Evolutionary conservation across 2,113 vertebrate genomes (phyloP), one percentile per base, ranked within the genome.

Genomic region (Passer montanus): DNA sequence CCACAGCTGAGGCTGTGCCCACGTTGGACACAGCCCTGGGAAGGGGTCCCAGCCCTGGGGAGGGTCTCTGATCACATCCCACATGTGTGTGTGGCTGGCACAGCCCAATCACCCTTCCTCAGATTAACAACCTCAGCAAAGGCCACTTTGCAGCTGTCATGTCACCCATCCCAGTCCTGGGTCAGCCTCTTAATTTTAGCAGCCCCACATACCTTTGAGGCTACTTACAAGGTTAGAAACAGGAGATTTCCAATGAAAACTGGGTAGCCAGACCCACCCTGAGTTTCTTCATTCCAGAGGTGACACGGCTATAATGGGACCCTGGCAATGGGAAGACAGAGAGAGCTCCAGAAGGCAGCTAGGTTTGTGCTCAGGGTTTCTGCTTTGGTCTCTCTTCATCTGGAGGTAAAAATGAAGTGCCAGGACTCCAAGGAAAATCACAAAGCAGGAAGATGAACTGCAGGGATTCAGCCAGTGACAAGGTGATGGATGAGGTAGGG

Each of bases 181-280:
- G 68, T 75, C 88, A 78, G 56, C 41, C 73, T 66, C 24, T 33
- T 95, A 96, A 95, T 95, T 96, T 94, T 96, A 96, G 93, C 85
- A 89, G 87, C 53, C 62, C 53, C 75, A 78, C 91, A 95, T 96
- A 75, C 86, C 69, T 90, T 46, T 0, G 2, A 41, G 64, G 87
- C 94, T 92, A 46, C 81, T 96, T 92, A 56, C 46, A 55, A 79
- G 63, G 89, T 93, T 88, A 95, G 94, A 94, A 95, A 91, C 19
- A 8, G 81, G 87, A 77, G 43, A 31, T 76, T 96, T 94, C 90
- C 87, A 82, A 84, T 47, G 88, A 93, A 95, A 97, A 83, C 84
- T 30, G 9, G 35, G 46, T 33, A 79, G 47, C 55, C 85, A 81
- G 86, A 84, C 64, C 87, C 81, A 90, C 78, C 49, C 64, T 73